phyloP scores from a whole-genome alignment of 2,113 vertebrate genomes.

The Nanorana parkeri region DNA sequence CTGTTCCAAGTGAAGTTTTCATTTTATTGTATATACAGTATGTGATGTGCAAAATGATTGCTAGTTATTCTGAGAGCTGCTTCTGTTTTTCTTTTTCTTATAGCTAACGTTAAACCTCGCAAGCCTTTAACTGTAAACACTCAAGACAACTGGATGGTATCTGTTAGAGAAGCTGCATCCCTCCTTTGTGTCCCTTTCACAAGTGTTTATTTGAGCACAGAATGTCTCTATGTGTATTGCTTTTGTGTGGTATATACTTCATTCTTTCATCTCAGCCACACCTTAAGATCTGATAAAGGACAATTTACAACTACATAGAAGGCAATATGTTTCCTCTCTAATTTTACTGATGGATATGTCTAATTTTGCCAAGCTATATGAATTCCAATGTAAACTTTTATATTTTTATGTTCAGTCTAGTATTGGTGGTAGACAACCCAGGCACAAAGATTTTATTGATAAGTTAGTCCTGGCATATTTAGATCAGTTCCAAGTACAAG shows the following conservation, averaged over 20 bases:
- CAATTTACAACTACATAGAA: constrained; percentile 60
- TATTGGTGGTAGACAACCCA: neutral
- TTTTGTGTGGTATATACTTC: constrained; percentile 70
- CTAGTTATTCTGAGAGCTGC: neutral
- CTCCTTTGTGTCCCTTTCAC: constrained; percentile 74
- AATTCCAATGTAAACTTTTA: constrained; percentile 46
- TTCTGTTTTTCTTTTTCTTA: constrained; percentile 54
- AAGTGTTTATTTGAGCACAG: constrained; percentile 79
- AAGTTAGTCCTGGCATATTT: neutral
- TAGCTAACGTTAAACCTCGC: constrained; percentile 69
- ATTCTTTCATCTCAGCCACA: constrained; percentile 69
- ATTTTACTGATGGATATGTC: constrained; percentile 61
- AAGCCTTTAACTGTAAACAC: constrained; percentile 65
- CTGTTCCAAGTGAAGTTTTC: too few species aligned
- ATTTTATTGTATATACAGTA: too few species aligned
- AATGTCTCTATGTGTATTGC: constrained; percentile 73
- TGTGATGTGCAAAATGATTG: too few species aligned
- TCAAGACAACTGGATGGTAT: constrained; percentile 72
- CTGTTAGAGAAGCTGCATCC: constrained; percentile 61
- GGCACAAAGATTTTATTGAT: neutral
- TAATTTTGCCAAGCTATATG: constrained; percentile 70
- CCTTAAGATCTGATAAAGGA: constrained; percentile 61
- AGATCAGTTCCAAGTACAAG: too few species aligned
- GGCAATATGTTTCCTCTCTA: constrained; percentile 7
- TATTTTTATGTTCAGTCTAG: neutral